Conservation (phyloP, 2,797 vertebrate genomes). For the Mus caroli region DNA sequence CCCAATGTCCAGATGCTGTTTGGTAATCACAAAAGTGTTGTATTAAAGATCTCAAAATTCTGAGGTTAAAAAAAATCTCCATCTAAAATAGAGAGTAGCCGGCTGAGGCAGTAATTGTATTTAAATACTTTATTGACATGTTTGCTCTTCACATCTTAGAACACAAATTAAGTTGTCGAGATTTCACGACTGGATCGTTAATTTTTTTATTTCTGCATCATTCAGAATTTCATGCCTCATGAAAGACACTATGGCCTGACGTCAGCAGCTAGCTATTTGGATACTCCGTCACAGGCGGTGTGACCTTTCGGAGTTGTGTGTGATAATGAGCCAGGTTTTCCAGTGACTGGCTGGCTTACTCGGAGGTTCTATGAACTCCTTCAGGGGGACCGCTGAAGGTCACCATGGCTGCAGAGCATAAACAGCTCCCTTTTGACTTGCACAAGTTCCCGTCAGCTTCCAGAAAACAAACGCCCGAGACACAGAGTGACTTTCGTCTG, state of each 20-base stretch:
- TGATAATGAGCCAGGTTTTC: slow-evolving; percentile 77
- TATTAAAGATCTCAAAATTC: slow-evolving; percentile 46
- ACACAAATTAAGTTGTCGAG: slow-evolving; percentile 50
- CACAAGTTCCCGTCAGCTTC: slow-evolving; percentile 19
- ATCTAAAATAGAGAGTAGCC: neutral
- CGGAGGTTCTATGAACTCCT: slow-evolving; percentile 33
- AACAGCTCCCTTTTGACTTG: neutral
- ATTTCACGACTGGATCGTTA: slow-evolving; percentile 57
- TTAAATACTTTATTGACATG: neutral
- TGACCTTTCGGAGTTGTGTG: slow-evolving; percentile 69
- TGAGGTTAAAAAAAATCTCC: slow-evolving; percentile 48
- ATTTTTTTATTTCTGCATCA: slow-evolving; percentile 67
- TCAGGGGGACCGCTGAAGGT: neutral
- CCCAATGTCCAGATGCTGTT: neutral
- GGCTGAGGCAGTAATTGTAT: neutral
- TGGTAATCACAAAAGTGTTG: neutral
- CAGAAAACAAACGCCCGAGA: neutral
- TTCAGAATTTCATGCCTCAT: slow-evolving; percentile 68
- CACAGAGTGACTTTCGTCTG: slow-evolving; percentile 1
- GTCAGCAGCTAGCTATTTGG: slow-evolving; percentile 67
- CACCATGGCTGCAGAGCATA: neutral
- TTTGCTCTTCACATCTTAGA: slow-evolving; percentile 41
- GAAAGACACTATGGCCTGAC: slow-evolving; percentile 58
- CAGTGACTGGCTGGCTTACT: slow-evolving; percentile 61
- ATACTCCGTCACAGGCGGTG: neutral